Conservation (phyloP, 2,888 invertebrate species). For the Noctua comes region DNA sequence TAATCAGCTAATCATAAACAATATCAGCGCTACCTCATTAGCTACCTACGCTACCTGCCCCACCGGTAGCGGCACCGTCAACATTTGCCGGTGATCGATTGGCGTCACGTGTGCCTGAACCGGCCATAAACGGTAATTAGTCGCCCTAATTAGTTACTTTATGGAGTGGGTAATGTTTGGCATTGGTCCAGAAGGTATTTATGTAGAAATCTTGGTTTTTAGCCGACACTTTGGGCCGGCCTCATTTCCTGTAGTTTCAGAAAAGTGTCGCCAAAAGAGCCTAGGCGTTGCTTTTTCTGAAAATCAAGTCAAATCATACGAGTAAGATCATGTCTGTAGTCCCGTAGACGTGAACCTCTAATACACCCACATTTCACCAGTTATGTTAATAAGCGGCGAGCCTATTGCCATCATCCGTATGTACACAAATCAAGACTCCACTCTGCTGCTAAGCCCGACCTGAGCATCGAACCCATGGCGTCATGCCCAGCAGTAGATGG, state of each 20-base stretch:
- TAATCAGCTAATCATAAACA: constrained; percentile 26
- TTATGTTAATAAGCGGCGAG: background rate
- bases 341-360: background rate
- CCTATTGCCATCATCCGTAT: background rate
- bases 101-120: constrained; percentile 66
- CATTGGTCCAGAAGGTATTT: constrained; percentile 50
- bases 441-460: background rate
- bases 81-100: constrained; percentile 69
- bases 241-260: background rate
- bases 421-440: background rate
- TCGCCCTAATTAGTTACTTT: constrained; percentile 70
- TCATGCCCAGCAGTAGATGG: background rate
- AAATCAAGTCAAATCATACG: background rate
- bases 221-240: background rate
- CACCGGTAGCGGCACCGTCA: constrained; percentile 56
- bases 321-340: background rate
- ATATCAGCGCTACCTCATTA: constrained; percentile 43
- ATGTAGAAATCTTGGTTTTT: constrained; percentile 28
- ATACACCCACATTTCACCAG: background rate
- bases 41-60: constrained; percentile 41
- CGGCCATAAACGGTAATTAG: constrained; percentile 70
- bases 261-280: background rate
- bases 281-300: background rate
- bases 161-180: constrained; percentile 59
- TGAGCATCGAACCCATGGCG: background rate